phyloP scores from a whole-genome alignment of 2,113 vertebrate genomes.

The Passer domesticus region DNA sequence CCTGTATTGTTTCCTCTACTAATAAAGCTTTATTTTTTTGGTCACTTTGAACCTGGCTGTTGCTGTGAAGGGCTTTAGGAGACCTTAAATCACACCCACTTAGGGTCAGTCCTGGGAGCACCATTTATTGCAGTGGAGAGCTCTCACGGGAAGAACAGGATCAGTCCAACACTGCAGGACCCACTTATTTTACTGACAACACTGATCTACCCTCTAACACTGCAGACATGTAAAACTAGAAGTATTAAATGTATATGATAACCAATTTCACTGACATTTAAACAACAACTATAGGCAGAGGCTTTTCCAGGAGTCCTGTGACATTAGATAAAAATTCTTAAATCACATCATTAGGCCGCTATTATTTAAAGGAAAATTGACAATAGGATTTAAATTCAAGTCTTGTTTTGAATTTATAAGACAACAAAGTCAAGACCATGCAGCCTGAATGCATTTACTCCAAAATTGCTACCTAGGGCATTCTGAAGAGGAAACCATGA shows the following conservation, averaged over 20 bases:
- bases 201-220: not conserved
- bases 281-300: not conserved
- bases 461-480: conserved; percentile 31
- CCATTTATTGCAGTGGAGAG: not conserved
- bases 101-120: not conserved
- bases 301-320: not conserved
- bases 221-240: not conserved
- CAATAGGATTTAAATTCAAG: not conserved
- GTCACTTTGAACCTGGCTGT: not conserved
- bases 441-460: conserved; percentile 6
- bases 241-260: not conserved
- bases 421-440: conserved; percentile 3
- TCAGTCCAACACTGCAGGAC: not conserved
- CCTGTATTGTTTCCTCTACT: not conserved
- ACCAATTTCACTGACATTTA: not conserved
- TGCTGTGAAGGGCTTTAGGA: not conserved
- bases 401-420: conserved; percentile 7
- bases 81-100: not conserved
- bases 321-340: not conserved
- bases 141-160: not conserved
- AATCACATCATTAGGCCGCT: not conserved
- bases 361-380: not conserved
- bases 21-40: not conserved
- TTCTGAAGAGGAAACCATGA: conserved; percentile 44
- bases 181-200: not conserved